phyloP scores from a whole-genome alignment of 2,888 invertebrate species.

The Colostygia pectinataria region DNA sequence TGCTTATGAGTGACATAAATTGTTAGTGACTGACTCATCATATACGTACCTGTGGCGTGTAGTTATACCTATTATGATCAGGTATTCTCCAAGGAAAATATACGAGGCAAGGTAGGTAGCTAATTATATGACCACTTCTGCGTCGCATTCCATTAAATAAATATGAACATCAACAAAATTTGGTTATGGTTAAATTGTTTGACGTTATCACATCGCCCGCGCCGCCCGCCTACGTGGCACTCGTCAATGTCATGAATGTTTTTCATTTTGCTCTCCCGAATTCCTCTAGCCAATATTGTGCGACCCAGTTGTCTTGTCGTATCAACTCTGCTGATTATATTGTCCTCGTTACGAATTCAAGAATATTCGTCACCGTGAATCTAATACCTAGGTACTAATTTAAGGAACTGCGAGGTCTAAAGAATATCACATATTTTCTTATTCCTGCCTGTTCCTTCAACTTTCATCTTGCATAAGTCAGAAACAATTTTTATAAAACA shows the following conservation, averaged over 20 bases:
- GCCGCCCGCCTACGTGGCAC: constrained; percentile 58
- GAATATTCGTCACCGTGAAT: constrained; percentile 25
- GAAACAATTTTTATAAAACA: too few species aligned
- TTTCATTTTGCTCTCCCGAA: constrained; percentile 51
- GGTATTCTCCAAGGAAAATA: constrained; percentile 5
- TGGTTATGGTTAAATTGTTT: constrained; percentile 23
- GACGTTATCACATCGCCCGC: constrained; percentile 40
- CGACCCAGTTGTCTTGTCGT: constrained; percentile 53
- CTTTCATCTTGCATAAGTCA: too few species aligned
- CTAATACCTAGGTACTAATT: too few species aligned
- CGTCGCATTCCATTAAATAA: neutral
- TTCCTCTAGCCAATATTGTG: constrained; percentile 51
- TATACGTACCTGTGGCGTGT: neutral
- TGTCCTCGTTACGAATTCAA: constrained; percentile 38
- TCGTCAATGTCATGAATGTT: constrained; percentile 63
- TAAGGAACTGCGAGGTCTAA: too few species aligned
- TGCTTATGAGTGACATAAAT: neutral
- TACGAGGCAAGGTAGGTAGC: too few species aligned
- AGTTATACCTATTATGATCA: too few species aligned
- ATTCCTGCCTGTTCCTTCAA: too few species aligned
- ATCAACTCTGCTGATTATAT: constrained; percentile 37
- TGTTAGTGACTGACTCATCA: neutral
- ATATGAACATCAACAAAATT: too few species aligned
- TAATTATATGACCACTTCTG: constrained; percentile 8
- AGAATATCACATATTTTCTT: too few species aligned